A percentile compares a stretch with the other conserved stretches of the same genome.
Evolutionary conservation across 2,888 invertebrate species (phyloP).

Genomic region (Troglohyphantes excavatus): DNA sequence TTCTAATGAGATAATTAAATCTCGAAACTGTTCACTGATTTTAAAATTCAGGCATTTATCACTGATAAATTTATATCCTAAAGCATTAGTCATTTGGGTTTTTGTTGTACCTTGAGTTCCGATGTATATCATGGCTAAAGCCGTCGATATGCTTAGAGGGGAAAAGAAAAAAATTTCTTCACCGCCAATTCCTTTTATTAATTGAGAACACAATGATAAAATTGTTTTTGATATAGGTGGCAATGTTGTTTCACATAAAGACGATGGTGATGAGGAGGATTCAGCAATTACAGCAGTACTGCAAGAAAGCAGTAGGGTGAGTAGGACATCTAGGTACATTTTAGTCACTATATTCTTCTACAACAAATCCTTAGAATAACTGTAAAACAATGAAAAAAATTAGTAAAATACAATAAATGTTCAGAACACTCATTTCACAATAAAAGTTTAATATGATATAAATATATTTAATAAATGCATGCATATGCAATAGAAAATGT

Average conservation of each 20-base stretch:
- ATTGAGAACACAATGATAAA: conserved; percentile 15
- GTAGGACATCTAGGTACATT: neutral
- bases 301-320: neutral
- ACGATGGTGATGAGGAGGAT: neutral
- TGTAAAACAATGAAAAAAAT: neutral
- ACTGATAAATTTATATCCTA: conserved; percentile 66
- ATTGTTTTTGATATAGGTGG: conserved; percentile 41
- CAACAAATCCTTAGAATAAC: neutral
- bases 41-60: conserved; percentile 18
- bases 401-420: neutral
- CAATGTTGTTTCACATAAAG: neutral
- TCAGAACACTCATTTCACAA: neutral
- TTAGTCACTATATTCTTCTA: neutral
- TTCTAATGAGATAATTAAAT: conserved; percentile 8
- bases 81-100: conserved; percentile 81
- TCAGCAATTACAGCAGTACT: neutral
- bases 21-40: conserved; percentile 62
- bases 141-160: conserved; percentile 82
- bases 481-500: neutral
- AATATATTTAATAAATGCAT: neutral
- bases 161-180: conserved; percentile 81
- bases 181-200: conserved; percentile 27
- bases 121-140: conserved; percentile 82
- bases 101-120: conserved; percentile 82
- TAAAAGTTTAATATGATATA: neutral